Evolutionary conservation across 2,797 vertebrate genomes (phyloP).

Genomic region (Caiman crocodilus): DNA sequence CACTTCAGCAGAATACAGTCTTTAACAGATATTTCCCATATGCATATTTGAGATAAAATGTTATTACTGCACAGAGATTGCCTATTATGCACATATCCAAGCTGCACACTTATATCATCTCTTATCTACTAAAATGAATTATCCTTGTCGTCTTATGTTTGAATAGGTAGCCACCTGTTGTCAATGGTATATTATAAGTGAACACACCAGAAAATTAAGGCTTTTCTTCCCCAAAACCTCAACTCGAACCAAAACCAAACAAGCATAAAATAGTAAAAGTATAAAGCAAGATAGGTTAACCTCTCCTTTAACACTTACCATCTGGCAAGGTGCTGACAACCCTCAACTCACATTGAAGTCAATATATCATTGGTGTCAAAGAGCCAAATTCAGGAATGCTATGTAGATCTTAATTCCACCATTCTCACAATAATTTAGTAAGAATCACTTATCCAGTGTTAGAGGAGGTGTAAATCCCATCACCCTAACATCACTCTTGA

Average conservation of each 20-base stretch:
- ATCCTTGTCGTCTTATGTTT: background rate
- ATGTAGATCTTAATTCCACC: too few species aligned
- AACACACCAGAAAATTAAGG: background rate
- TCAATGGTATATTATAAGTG: background rate
- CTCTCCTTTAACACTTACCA: background rate
- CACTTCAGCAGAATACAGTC: background rate
- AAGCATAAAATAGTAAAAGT: fast-evolving
- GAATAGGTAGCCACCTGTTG: background rate
- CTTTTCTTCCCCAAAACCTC: background rate
- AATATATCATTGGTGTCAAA: background rate
- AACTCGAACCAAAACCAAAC: background rate
- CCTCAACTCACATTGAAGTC: background rate
- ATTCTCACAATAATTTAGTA: background rate
- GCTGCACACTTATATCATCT: background rate
- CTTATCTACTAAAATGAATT: background rate
- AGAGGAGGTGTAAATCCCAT: background rate
- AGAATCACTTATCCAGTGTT: background rate
- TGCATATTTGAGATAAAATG: background rate
- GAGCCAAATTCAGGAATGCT: background rate
- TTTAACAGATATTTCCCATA: background rate
- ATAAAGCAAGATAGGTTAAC: background rate
- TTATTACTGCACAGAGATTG: background rate
- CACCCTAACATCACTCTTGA: background rate
- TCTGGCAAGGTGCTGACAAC: background rate
- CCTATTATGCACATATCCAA: background rate